Conservation (phyloP, 2,797 vertebrate genomes). For the Echiichthys vipera region DNA sequence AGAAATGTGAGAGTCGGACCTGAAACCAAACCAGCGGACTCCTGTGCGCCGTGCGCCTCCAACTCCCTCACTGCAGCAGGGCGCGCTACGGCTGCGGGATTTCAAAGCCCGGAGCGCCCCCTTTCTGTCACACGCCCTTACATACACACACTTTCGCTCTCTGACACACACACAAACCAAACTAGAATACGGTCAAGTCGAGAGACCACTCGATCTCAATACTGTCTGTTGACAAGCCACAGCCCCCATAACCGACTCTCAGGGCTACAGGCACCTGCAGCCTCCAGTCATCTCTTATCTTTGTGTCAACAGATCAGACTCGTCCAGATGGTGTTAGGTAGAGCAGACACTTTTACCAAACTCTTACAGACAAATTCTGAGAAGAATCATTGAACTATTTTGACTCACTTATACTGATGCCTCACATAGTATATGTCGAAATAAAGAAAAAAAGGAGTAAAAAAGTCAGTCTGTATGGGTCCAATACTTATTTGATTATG, state of each 20-base stretch:
- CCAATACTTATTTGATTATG: slow-evolving; percentile 42
- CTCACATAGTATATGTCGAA: background rate
- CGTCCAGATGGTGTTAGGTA: slow-evolving; percentile 5
- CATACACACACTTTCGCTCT: background rate
- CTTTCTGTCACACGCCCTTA: slow-evolving; percentile 75
- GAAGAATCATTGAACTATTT: background rate
- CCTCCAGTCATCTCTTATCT: slow-evolving; percentile 1
- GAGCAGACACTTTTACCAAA: slow-evolving; percentile 2
- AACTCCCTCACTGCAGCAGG: slow-evolving; percentile 64
- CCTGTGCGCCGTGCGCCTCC: slow-evolving; percentile 60
- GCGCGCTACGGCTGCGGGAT: slow-evolving; percentile 60
- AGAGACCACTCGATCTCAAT: slow-evolving; percentile 36
- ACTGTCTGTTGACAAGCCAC: slow-evolving; percentile 30
- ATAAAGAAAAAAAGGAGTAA: slow-evolving; percentile 24
- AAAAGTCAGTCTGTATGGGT: slow-evolving; percentile 15
- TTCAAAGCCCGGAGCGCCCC: slow-evolving; percentile 86
- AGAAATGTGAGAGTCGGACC: slow-evolving; percentile 59
- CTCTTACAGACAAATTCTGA: background rate
- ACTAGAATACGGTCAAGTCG: slow-evolving; percentile 12
- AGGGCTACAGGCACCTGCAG: slow-evolving; percentile 46
- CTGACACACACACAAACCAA: slow-evolving; percentile 17
- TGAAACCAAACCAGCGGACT: slow-evolving; percentile 58
- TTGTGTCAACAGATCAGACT: slow-evolving; percentile 38
- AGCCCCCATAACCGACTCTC: background rate
- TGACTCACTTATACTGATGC: slow-evolving; percentile 4